A percentile compares a stretch with the other conserved stretches of the same genome.
phyloP scores from a whole-genome alignment of 2,797 vertebrate species.

The Sandelia bainsii region DNA sequence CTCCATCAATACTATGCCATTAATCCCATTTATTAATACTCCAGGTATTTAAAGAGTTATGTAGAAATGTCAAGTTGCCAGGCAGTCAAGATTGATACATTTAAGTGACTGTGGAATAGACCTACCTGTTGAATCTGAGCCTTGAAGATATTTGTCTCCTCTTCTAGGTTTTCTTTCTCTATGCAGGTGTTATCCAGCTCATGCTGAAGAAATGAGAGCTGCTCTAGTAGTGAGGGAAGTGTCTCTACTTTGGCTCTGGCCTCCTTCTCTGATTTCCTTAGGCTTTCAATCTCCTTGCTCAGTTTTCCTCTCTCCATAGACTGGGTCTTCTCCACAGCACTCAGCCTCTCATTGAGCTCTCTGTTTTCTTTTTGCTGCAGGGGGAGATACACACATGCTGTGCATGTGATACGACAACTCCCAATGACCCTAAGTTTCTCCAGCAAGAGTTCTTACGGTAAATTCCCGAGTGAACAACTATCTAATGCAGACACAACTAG shows the following conservation, averaged over 20 bases:
- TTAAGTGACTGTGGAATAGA: background rate
- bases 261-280: conserved; percentile 88
- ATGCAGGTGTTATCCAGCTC: conserved; percentile 87
- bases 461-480: conserved; percentile 25
- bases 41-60: background rate
- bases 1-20: background rate
- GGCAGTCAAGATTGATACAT: background rate
- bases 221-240: conserved; percentile 88
- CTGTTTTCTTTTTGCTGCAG: conserved; percentile 93
- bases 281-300: conserved; percentile 85
- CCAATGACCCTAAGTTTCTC: conserved; percentile 48
- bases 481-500: background rate
- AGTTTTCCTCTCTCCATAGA: conserved; percentile 87
- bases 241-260: conserved; percentile 83
- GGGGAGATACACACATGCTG: conserved; percentile 62
- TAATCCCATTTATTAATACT: background rate
- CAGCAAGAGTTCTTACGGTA: background rate
- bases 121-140: conserved; percentile 88
- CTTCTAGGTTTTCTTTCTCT: conserved; percentile 88
- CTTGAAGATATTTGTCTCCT: conserved; percentile 83
- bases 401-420: conserved; percentile 71
- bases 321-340: conserved; percentile 80
- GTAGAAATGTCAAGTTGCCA: background rate
- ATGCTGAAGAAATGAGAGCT: conserved; percentile 88
- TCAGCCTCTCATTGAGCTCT: conserved; percentile 89